Percentiles rank a stretch among this genome's conserved stretches.
Evolutionary conservation across 2,888 invertebrate genomes (phyloP).

Genomic region (Neoscelio sp.): DNA sequence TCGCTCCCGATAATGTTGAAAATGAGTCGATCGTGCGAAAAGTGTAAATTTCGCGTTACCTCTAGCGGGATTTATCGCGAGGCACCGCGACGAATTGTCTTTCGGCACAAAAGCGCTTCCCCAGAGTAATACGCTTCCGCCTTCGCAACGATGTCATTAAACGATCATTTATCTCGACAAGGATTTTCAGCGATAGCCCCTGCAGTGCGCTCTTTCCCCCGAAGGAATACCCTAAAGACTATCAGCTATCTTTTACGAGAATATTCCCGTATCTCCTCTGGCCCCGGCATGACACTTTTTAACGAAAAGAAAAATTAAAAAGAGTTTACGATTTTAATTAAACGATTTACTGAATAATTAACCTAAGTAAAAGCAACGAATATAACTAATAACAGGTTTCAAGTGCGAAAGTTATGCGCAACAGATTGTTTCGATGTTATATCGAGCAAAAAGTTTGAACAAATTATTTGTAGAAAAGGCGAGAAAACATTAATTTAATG

Average conservation of each 20-base stretch:
- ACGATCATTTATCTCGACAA: constrained; percentile 64
- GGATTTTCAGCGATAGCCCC: constrained; percentile 48
- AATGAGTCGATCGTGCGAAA: constrained; percentile 33
- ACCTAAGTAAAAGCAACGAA: too few species aligned
- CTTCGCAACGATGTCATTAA: constrained; percentile 60
- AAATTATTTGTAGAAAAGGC: too few species aligned
- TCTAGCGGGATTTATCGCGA: constrained; percentile 44
- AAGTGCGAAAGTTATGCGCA: too few species aligned
- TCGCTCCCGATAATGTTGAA: constrained; percentile 19
- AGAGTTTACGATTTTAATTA: too few species aligned
- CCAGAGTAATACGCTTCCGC: constrained; percentile 59
- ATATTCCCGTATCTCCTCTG: constrained; percentile 38
- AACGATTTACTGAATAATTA: too few species aligned
- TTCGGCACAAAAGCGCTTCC: constrained; percentile 55
- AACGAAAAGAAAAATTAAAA: too few species aligned
- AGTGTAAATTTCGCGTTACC: constrained; percentile 36
- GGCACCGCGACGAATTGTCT: constrained; percentile 57
- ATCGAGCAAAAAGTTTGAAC: too few species aligned
- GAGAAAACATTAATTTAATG: too few species aligned
- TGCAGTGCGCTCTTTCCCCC: constrained; percentile 19
- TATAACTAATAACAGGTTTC: too few species aligned
- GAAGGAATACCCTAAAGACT: constrained; percentile 46
- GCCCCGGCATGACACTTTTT: too few species aligned
- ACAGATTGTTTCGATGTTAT: too few species aligned
- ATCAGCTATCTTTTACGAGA: constrained; percentile 44